Evolutionary conservation across 2,113 vertebrate species (phyloP).

Genomic region (Raja brachyura): DNA sequence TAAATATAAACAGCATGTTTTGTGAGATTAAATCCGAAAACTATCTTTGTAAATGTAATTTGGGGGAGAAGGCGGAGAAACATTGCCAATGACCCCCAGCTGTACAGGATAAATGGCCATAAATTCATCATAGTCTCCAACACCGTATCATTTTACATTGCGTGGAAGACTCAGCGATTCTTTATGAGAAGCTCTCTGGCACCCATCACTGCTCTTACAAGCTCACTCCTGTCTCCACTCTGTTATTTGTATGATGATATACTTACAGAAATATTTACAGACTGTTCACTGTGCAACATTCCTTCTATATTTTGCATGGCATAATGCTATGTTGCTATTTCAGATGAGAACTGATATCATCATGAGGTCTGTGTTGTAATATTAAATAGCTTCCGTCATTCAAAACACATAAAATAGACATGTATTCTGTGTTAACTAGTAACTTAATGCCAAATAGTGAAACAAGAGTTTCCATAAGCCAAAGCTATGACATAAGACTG

Average conservation of each 20-base stretch:
- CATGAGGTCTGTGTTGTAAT: conserved; percentile 14
- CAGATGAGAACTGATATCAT: conserved; percentile 24
- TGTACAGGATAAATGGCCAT: not conserved
- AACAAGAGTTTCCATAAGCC: conserved; percentile 15
- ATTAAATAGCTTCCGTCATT: conserved; percentile 21
- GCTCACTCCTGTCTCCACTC: not conserved
- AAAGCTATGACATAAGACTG: conserved; percentile 3
- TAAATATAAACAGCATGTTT: not conserved
- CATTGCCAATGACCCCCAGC: not conserved
- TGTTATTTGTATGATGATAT: not conserved
- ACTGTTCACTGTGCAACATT: conserved; percentile 22
- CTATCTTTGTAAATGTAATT: not conserved
- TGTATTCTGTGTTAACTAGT: conserved; percentile 12
- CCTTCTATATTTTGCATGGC: conserved; percentile 16
- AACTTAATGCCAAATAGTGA: conserved; percentile 23
- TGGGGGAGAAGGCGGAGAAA: not conserved
- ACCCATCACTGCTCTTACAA: not conserved
- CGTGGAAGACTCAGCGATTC: conserved; percentile 30
- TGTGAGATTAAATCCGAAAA: not conserved
- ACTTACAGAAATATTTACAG: conserved; percentile 14
- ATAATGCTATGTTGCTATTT: conserved; percentile 26
- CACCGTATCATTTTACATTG: conserved; percentile 27
- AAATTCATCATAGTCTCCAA: not conserved
- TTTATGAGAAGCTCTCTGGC: not conserved
- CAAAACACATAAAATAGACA: conserved; percentile 21